These are phyloP conservation scores for Geotria australis DNA, from an alignment of 2,797 vertebrate species.

Conservation along the genomic window DNA sequence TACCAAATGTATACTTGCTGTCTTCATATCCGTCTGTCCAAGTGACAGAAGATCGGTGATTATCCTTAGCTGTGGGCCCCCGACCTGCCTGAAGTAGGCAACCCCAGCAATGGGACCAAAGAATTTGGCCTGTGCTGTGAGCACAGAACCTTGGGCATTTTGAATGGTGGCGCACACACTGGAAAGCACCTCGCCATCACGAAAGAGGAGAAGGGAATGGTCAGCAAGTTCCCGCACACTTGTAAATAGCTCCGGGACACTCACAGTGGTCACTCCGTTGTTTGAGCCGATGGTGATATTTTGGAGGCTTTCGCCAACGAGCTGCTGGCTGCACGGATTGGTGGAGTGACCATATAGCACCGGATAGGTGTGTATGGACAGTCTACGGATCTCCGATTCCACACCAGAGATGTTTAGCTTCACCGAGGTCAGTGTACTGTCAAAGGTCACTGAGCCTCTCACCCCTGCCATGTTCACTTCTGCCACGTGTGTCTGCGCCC, in stretches of 20 bases:
- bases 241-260: conserved; percentile 7
- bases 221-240: conserved; percentile 11
- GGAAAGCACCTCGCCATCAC: conserved; percentile 7
- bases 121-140: conserved; percentile 17
- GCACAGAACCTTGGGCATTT: conserved; percentile 1
- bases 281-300: conserved; percentile 4
- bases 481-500: conserved; percentile 4
- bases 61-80: conserved; percentile 3
- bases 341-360: conserved; percentile 19
- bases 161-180: conserved; percentile 13
- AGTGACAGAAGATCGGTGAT: conserved; percentile 14
- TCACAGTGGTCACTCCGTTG: conserved; percentile 1
- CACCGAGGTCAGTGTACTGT: conserved; percentile 8
- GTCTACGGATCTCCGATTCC: conserved; percentile 2
- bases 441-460: conserved; percentile 13
- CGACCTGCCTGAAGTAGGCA: conserved; percentile 15
- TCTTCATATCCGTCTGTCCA: too few relatives aligned
- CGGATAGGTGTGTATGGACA: conserved; percentile 21
- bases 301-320: conserved; percentile 11
- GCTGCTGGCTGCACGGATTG: conserved; percentile 14
- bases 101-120: conserved; percentile 13
- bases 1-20: too few relatives aligned
- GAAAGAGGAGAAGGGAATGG: conserved; percentile 12
- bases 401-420: conserved; percentile 11
- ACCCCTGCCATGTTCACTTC: conserved; percentile 24